Evolutionary conservation across 2,888 invertebrate genomes (phyloP).

Genomic region (Trissonchulus latispiculum): DNA sequence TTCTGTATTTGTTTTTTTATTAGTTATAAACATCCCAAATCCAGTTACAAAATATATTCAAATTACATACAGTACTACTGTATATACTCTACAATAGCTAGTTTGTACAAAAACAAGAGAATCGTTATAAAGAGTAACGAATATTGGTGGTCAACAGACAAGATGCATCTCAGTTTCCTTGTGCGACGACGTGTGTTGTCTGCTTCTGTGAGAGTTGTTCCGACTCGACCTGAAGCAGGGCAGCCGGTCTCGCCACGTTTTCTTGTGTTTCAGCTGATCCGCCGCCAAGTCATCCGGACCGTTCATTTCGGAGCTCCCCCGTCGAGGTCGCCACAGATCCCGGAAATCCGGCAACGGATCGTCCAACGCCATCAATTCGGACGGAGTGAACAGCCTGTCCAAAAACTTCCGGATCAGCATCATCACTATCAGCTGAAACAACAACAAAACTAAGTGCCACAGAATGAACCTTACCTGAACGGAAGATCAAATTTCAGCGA

Average conservation of each 20-base stretch:
- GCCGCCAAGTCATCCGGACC: too few relatives aligned
- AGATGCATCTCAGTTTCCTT: not conserved
- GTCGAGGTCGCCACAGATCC: slow-evolving; percentile 9
- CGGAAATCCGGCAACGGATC: slow-evolving; percentile 18
- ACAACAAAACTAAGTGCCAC: too few relatives aligned
- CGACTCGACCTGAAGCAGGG: not conserved
- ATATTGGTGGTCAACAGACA: not conserved
- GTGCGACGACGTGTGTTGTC: not conserved
- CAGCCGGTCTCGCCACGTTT: not conserved
- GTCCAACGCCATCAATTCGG: slow-evolving; percentile 19
- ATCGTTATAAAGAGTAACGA: too few relatives aligned
- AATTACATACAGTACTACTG: too few relatives aligned
- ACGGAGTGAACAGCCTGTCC: slow-evolving; percentile 19
- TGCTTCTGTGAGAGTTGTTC: not conserved
- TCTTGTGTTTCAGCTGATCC: not conserved
- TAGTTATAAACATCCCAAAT: too few relatives aligned
- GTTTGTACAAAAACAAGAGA: too few relatives aligned
- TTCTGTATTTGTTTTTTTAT: too few relatives aligned
- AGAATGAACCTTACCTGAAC: too few relatives aligned
- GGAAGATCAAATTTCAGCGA: too few relatives aligned
- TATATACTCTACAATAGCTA: too few relatives aligned
- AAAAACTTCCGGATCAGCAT: slow-evolving; percentile 19
- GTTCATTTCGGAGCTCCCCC: not conserved
- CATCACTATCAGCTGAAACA: slow-evolving; percentile 20
- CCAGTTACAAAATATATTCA: too few relatives aligned